Evolutionary conservation across 2,888 invertebrate species (phyloP).

Genomic region (Cryptocephalus moraei): DNA sequence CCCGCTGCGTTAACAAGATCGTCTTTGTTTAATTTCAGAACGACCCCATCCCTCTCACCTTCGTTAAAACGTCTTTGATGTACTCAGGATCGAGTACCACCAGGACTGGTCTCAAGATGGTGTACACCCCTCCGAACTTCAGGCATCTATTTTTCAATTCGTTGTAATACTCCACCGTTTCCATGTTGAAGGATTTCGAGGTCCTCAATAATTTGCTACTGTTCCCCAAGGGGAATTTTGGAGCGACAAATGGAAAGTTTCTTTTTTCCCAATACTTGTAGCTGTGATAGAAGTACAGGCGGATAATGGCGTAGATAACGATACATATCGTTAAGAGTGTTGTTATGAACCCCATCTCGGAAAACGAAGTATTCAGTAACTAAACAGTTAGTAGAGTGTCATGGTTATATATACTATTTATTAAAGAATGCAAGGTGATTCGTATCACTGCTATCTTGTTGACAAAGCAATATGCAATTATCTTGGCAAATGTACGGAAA

Average conservation of each 20-base stretch:
- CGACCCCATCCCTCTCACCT: slow-evolving; percentile 11
- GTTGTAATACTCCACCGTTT: slow-evolving; percentile 11
- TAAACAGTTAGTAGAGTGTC: too few species aligned
- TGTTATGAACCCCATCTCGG: too few species aligned
- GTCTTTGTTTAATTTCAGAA: background rate
- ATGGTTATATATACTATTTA: too few species aligned
- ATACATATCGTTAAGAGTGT: background rate
- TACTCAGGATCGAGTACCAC: slow-evolving; percentile 20
- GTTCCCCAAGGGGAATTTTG: slow-evolving; percentile 25
- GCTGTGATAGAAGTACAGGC: too few species aligned
- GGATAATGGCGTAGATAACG: background rate
- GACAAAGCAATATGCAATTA: too few species aligned
- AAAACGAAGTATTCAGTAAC: too few species aligned
- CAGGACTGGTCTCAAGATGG: slow-evolving; percentile 12
- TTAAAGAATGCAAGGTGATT: too few species aligned
- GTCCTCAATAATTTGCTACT: slow-evolving; percentile 7
- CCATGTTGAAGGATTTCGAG: slow-evolving; percentile 5
- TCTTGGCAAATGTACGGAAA: too few species aligned
- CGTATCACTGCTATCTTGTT: too few species aligned
- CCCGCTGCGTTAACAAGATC: too few species aligned
- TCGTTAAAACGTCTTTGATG: slow-evolving; percentile 19
- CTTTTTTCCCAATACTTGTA: slow-evolving; percentile 20
- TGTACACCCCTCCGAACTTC: slow-evolving; percentile 13
- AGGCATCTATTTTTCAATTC: slow-evolving; percentile 8
- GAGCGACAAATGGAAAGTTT: slow-evolving; percentile 17